Percentiles rank a stretch among this genome's conserved stretches.
Evolutionary conservation across 2,113 vertebrate species (phyloP).

Genomic region (Mola mola): DNA sequence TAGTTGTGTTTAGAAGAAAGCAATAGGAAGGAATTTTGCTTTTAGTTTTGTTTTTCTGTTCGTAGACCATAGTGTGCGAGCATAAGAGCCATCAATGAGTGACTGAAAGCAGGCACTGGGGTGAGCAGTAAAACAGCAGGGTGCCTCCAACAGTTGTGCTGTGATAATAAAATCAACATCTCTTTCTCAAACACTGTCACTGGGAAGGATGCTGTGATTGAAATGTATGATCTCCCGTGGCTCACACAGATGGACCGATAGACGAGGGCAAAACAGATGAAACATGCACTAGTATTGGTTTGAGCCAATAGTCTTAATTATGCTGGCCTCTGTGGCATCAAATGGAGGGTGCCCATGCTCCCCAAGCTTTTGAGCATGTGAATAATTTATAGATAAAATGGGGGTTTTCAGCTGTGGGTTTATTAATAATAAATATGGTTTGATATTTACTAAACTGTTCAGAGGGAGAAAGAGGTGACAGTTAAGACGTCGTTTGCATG

Average conservation of each 20-base stretch:
- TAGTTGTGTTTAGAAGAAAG: background rate
- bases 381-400: constrained; percentile 79
- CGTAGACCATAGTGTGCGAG: constrained; percentile 1
- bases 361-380: constrained; percentile 71
- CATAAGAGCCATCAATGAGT: constrained; percentile 59
- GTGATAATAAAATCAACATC: constrained; percentile 76
- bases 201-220: constrained; percentile 59
- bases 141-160: constrained; percentile 69
- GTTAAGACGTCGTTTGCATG: constrained; percentile 81
- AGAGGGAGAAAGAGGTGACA: constrained; percentile 75
- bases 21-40: background rate
- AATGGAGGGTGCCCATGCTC: constrained; percentile 67
- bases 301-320: constrained; percentile 74
- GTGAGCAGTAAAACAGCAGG: constrained; percentile 68
- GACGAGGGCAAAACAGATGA: constrained; percentile 55
- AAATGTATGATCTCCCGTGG: constrained; percentile 68
- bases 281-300: constrained; percentile 43
- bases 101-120: constrained; percentile 49
- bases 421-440: constrained; percentile 85
- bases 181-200: constrained; percentile 72
- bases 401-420: constrained; percentile 72
- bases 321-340: constrained; percentile 65
- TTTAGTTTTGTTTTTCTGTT: background rate
- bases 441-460: constrained; percentile 87
- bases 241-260: constrained; percentile 68